These are phyloP conservation scores for Lepidostoma basale DNA, from an alignment of 1,140 invertebrate genomes.

Conservation along the genomic window DNA sequence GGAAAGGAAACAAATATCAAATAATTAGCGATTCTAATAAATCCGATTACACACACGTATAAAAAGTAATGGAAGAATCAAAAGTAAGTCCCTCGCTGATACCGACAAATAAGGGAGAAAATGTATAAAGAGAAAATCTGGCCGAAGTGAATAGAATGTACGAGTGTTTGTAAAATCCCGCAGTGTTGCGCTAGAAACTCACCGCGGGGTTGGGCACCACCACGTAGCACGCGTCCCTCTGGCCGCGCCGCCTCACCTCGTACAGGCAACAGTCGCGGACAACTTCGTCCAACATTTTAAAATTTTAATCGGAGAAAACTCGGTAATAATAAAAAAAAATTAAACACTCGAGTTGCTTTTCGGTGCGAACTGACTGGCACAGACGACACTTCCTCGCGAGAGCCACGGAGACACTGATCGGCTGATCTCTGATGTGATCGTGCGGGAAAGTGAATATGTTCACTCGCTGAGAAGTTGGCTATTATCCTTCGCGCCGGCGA, in stretches of 20 bases:
- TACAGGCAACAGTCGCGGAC: conserved; percentile 64
- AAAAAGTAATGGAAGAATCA: no score
- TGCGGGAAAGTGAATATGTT: neutral
- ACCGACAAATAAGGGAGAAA: no score
- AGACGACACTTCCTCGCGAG: neutral
- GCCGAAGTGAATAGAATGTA: no score
- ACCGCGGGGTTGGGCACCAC: conserved; percentile 69
- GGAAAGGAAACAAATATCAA: no score
- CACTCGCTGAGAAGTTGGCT: neutral
- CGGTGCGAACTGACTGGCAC: neutral
- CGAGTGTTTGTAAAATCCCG: no score
- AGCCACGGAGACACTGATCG: neutral
- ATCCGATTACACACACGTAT: no score
- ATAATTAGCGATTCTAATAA: no score
- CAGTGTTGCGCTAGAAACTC: no score
- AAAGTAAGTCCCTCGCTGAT: no score
- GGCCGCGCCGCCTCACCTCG: conserved; percentile 67
- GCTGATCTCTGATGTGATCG: no score
- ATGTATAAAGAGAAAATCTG: no score
- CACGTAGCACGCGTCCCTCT: conserved; percentile 67
- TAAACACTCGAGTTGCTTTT: neutral
- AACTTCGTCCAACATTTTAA: conserved; percentile 54
- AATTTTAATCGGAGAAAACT: no score
- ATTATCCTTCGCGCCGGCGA: conserved; percentile 28
- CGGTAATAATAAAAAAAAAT: neutral